Evolutionary conservation across 2,888 invertebrate species (phyloP), one percentile per base, ranked within the genome.

Genomic region (Alloplasta piceator): DNA sequence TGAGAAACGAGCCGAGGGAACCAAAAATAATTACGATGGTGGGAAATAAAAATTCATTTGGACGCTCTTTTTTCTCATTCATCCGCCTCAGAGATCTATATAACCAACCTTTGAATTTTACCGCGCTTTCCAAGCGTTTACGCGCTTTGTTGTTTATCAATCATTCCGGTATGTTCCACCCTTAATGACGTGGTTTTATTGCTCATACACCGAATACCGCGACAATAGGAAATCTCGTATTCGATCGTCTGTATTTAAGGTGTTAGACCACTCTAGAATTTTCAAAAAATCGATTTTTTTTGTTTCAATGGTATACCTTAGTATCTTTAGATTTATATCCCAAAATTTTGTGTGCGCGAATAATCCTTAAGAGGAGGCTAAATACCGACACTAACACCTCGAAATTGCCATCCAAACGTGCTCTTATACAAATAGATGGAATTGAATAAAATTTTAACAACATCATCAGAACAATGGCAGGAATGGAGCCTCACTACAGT

Each of bases 121-220:
- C n/a, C 26, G 16, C 36, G 58, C 14, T 50, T 36, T 60, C 16
- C 36, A 36, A 14, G 50, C 66, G 58, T 70, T 58, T 38, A 50
- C 71, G 71, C 60, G 36, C n/a, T 16, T 50, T 10, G 60, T 39
- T 41, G 67, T 67, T 39, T 39, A 7, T 41, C 67, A 52, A 52
- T 61, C 50, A 75, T 60, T 58, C 26, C 36, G 38, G 38, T 58
- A 67, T 55, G 38, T 46, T 36, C 38, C 50, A 14, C 52, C 14
- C 52, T 66, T 12, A 39, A 41, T 67, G 39, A 16, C 50, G 67
- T 14, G 67, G 52, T 75, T 75, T 67, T 66, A 75, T 75, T 75
- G 75, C 50, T n/a, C 12, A 67, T 58, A 66, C 39, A 39, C 39
- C 46, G 70, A 70, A 52, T 46, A 50, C 66, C 56, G 36, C 12